Conservation (phyloP, 2,113 vertebrate species). For the Halichoeres trimaculatus region DNA sequence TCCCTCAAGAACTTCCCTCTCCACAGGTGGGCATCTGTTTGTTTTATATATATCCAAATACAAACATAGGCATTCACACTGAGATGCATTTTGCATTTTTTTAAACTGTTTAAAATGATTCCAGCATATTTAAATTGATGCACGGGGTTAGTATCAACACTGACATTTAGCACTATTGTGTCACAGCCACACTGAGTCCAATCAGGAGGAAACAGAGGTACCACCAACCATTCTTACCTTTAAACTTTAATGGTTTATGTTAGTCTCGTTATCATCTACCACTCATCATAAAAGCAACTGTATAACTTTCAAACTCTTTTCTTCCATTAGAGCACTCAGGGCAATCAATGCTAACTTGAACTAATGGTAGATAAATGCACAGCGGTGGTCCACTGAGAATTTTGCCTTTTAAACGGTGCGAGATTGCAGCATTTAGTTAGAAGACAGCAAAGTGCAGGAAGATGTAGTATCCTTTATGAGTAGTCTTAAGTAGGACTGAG, state of each 20-base stretch:
- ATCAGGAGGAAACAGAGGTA: background rate
- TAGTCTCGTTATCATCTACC: background rate
- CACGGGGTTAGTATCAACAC: too few species aligned
- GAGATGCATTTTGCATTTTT: too few species aligned
- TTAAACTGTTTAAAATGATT: too few species aligned
- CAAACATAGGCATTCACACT: too few species aligned
- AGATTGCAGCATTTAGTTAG: constrained; percentile 44
- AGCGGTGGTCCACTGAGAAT: constrained; percentile 14
- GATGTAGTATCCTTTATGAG: constrained; percentile 1
- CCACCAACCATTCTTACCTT: constrained; percentile 21
- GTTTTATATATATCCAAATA: background rate
- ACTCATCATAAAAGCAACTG: constrained; percentile 32
- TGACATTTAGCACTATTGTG: too few species aligned
- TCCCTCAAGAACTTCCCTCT: constrained; percentile 86
- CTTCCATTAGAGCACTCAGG: constrained; percentile 66
- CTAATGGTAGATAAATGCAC: constrained; percentile 40
- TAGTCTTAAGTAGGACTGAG: background rate
- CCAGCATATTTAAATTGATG: too few species aligned
- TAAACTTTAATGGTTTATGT: constrained; percentile 14
- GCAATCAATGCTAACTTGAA: constrained; percentile 55
- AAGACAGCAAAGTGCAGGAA: constrained; percentile 23
- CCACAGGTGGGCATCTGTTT: constrained; percentile 84
- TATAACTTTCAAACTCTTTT: constrained; percentile 14
- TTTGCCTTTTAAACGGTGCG: constrained; percentile 25
- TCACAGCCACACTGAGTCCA: too few species aligned